Evolutionary conservation across 2,113 vertebrate genomes (phyloP).

Genomic region (Rhabdornis inornatus): DNA sequence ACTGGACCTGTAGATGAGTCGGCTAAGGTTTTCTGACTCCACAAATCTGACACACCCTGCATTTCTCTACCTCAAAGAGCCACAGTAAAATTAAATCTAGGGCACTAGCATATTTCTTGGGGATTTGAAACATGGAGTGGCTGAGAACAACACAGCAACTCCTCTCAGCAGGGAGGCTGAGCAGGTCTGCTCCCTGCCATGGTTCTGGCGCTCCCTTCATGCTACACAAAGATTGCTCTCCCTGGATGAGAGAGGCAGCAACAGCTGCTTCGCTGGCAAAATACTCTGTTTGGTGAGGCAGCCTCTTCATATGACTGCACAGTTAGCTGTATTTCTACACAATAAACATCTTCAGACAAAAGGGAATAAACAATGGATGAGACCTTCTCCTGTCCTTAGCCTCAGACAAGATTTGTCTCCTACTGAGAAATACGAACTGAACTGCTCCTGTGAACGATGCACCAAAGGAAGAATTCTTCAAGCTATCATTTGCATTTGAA

Average conservation of each 20-base stretch:
- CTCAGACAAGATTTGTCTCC: background rate
- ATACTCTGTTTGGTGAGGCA: background rate
- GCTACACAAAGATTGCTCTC: background rate
- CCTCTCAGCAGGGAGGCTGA: background rate
- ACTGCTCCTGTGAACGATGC: background rate
- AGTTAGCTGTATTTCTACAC: background rate
- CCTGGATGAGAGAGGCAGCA: background rate
- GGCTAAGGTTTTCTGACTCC: background rate
- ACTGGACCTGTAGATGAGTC: background rate
- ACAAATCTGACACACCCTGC: background rate
- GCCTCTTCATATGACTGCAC: background rate
- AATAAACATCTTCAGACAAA: background rate
- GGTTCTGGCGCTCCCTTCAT: accelerated
- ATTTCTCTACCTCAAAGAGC: background rate
- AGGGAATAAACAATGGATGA: background rate
- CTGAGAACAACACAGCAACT: background rate
- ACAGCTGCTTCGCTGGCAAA: background rate
- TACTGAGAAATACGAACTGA: background rate
- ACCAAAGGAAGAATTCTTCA: constrained; percentile 8
- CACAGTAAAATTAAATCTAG: background rate
- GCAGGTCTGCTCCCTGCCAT: background rate
- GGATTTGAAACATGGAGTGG: background rate
- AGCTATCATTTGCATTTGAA: constrained; percentile 35
- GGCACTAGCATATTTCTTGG: background rate
- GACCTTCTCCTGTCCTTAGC: background rate